Base-by-base conservation (phyloP, 2,797 vertebrate genomes). In the Cynopterus sphinx region DNA sequence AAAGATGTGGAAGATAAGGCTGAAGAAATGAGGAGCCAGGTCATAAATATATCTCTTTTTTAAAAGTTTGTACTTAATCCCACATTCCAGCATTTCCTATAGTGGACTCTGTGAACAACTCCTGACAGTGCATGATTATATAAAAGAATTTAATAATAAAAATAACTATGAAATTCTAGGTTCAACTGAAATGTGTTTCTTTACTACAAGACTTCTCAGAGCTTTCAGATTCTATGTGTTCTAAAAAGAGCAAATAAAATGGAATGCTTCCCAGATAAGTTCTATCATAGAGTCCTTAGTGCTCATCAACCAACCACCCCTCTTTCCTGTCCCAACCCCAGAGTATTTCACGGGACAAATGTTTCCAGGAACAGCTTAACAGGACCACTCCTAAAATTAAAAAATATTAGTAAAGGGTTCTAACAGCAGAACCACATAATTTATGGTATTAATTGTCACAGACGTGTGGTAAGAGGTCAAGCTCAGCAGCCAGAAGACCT, bases 391-490 rank as follows among this genome's bases (percentile, higher is more conserved):
- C 63, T 57, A 11, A 95, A 84, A 89, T 55, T 11, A 84, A n/a
- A 61, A 10, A 9, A 65, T 41, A 19, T 36, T 22, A 51, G 33
- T 68, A 91, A 87, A 49, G 17, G 2, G 33, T 43, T 77, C 36
- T 61, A 77, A 43, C 5, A 83, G 31, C 61, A 43, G 51, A 36
- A 39, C 39, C n/a, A 71, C 8, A 28, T 53, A 28, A 51, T 78
- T 57, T 87, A 59, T 88, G 61, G n/a, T 36, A 55, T 67, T 36
- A 63, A 57, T 79, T 85, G 65, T 59, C 43, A 39, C n/a, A 90
- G 21, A 57, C 39, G 7, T 61, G 1, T 26, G 16, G n/a, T 21
- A 73, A 68, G 19, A 75, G 19, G 10, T 24, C 9, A 57, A 85
- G 21, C 15, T 73, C 57, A 93, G 73, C 61, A 59, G 68, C 19